These are phyloP conservation scores for Myodes glareolus DNA, from an alignment of 2,113 vertebrate genomes.

Conservation along the genomic window DNA sequence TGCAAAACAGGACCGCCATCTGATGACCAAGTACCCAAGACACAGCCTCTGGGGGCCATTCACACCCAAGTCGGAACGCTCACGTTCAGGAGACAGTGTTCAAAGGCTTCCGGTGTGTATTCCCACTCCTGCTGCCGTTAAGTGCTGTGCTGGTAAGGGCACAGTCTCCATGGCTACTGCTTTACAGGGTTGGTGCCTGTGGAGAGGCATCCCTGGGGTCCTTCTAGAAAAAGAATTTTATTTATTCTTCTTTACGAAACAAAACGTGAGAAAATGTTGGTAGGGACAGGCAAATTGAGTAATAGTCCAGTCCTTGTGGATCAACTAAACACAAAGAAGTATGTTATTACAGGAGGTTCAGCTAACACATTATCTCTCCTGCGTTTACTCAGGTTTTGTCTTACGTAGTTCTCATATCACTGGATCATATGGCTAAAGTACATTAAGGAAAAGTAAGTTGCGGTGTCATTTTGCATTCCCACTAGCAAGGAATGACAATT, in stretches of 20 bases:
- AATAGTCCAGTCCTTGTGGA: background rate
- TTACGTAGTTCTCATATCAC: background rate
- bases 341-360: background rate
- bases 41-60: background rate
- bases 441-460: background rate
- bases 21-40: background rate
- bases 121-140: background rate
- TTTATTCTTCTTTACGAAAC: background rate
- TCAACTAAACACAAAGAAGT: background rate
- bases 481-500: background rate
- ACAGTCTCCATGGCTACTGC: background rate
- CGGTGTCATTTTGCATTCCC: background rate
- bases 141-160: background rate
- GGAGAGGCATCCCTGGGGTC: background rate
- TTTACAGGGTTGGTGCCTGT: background rate
- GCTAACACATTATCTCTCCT: background rate
- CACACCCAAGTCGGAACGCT: background rate
- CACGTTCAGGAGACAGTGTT: background rate
- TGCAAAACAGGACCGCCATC: background rate
- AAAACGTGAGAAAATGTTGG: background rate
- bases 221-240: background rate
- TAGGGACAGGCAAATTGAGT: background rate
- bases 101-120: background rate
- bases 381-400: background rate
- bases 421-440: background rate